phyloP scores from a whole-genome alignment of 23 tunicate genomes.

The Clavelina lepadiformis region DNA sequence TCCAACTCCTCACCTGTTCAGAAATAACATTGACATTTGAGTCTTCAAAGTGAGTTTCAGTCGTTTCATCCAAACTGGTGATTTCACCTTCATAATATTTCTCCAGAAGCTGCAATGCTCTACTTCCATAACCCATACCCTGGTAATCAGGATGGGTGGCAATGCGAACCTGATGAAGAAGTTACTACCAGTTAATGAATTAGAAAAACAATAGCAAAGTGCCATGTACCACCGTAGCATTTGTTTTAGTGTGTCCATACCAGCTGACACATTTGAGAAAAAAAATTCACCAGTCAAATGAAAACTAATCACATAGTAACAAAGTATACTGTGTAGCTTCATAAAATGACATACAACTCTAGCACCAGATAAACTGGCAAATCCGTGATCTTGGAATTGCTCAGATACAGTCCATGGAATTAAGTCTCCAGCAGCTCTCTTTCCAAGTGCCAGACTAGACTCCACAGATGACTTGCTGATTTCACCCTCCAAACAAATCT shows the following conservation, averaged over 20 bases:
- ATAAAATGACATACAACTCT: slow-evolving; percentile 46
- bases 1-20: slow-evolving; percentile 45
- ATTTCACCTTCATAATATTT: slow-evolving; percentile 85
- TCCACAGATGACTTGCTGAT: slow-evolving; percentile 60
- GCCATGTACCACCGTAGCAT: too few species aligned
- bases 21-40: slow-evolving; percentile 30
- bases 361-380: slow-evolving; percentile 73
- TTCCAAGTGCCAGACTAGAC: slow-evolving; percentile 52
- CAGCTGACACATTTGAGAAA: too few species aligned
- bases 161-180: slow-evolving; percentile 92
- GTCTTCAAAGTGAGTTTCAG: slow-evolving; percentile 4
- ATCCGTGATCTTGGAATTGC: slow-evolving; percentile 91
- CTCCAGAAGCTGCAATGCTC: slow-evolving; percentile 73
- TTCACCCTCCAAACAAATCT: slow-evolving; percentile 92
- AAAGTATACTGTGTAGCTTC: too few species aligned
- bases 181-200: too few species aligned
- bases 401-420: slow-evolving; percentile 99
- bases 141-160: slow-evolving; percentile 98
- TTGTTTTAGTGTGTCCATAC: too few species aligned
- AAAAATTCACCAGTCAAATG: too few species aligned
- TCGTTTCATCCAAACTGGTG: slow-evolving; percentile 49
- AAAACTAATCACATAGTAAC: too few species aligned
- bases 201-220: too few species aligned
- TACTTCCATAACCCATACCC: slow-evolving; percentile 90
- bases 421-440: slow-evolving; percentile 78